These are phyloP conservation scores for Balanococcus diminutus DNA, from an alignment of 2,888 invertebrate species.

Conservation along the genomic window DNA sequence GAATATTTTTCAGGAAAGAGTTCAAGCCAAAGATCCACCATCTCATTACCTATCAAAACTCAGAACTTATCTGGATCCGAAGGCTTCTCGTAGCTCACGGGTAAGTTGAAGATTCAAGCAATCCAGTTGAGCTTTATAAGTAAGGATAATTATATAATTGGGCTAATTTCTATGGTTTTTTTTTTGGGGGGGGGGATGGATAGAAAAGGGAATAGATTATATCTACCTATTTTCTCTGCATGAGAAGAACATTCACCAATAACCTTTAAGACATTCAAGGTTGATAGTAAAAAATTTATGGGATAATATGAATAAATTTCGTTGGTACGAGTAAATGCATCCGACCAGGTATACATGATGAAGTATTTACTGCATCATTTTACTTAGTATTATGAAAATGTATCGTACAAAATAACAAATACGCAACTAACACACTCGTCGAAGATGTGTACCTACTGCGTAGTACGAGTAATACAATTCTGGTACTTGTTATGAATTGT, in stretches of 20 bases:
- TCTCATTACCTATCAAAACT: slow-evolving; percentile 95
- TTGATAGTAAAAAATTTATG: neutral
- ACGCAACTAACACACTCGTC: neutral
- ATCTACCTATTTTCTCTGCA: no score
- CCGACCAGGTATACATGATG: no score
- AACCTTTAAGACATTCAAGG: neutral
- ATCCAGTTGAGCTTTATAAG: no score
- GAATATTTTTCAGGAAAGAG: slow-evolving; percentile 79
- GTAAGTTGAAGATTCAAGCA: slow-evolving; percentile 66
- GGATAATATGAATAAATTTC: neutral
- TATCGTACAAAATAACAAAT: neutral
- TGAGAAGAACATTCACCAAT: neutral
- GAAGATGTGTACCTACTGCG: neutral
- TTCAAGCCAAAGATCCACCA: slow-evolving; percentile 97
- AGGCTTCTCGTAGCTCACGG: slow-evolving; percentile 92
- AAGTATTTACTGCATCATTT: neutral
- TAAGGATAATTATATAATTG: no score
- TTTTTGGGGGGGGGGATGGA: no score
- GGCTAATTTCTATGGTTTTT: no score
- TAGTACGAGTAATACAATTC: neutral
- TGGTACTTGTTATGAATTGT: slow-evolving; percentile 1
- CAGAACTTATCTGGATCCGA: slow-evolving; percentile 93
- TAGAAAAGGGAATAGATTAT: no score
- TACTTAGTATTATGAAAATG: neutral
- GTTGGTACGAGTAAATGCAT: no score